Percentiles rank a stretch among this genome's conserved stretches.
These are phyloP conservation scores for Oligia latruncula DNA, from an alignment of 2,888 invertebrate species.

Conservation along the genomic window DNA sequence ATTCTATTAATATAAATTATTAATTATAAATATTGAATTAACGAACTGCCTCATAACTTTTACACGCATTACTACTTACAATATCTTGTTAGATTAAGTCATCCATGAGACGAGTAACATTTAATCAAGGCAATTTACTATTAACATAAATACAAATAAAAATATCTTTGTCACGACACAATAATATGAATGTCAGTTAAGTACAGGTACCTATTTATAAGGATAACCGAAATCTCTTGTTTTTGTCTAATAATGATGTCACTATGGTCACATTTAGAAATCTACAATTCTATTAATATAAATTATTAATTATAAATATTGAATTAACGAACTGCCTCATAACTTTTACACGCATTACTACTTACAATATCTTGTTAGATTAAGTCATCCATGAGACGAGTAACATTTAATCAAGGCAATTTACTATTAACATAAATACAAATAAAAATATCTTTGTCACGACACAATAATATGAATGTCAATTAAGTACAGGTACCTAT, in stretches of 20 bases:
- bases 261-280: constrained; percentile 18
- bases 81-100: constrained; percentile 12
- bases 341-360: neutral
- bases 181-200: neutral
- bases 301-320: constrained; percentile 18
- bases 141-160: neutral
- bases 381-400: constrained; percentile 1
- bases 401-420: neutral
- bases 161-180: neutral
- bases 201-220: neutral
- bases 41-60: neutral
- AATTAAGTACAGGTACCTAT: neutral
- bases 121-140: neutral
- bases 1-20: neutral
- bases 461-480: neutral
- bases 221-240: constrained; percentile 15
- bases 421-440: neutral
- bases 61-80: neutral
- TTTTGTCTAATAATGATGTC: constrained; percentile 20
- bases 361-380: constrained; percentile 7
- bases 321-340: neutral
- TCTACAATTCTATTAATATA: neutral
- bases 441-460: neutral
- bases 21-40: constrained; percentile 20
- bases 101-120: neutral